Base-by-base conservation (phyloP, 1,140 invertebrate genomes). In the Harlomillsia oculata region DNA sequence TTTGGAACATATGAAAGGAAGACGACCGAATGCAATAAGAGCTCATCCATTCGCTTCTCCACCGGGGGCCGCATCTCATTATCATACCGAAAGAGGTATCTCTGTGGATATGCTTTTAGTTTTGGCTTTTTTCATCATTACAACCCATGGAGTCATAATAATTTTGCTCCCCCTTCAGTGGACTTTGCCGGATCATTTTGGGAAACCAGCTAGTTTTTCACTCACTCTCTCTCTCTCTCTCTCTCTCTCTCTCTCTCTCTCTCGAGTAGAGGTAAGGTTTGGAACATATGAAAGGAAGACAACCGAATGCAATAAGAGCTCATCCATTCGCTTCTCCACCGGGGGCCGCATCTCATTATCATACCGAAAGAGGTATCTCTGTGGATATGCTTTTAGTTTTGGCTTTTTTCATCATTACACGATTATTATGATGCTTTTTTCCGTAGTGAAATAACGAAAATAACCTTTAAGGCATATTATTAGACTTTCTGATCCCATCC, bases 341-440 rank as follows among this genome's bases (percentile, higher is more conserved):
- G 40, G 51, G 51, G 51, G 36, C 34, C 51, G 51, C 51, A 53
- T 53, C 51, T 53, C 51, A 53, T 53, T 53, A 41, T 53, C 16
- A 32, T 32, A 48, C 45, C n/a, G 18, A 21, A 29, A n/a, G n/a
- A n/a, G n/a, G n/a, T n/a, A n/a, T n/a, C n/a, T n/a, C n/a, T n/a
- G n/a, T n/a, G n/a, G n/a, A n/a, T n/a, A n/a, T n/a, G n/a, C n/a
- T n/a, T n/a, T n/a, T n/a, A n/a, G n/a, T n/a, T n/a, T n/a, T n/a
- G n/a, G n/a, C n/a, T n/a, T n/a, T n/a, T n/a, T n/a, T n/a, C n/a
- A n/a, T n/a, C n/a, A n/a, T n/a, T n/a, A n/a, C n/a, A n/a, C n/a
- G n/a, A n/a, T n/a, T n/a, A n/a, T n/a, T n/a, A n/a, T n/a, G n/a
- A n/a, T n/a, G n/a, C n/a, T n/a, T n/a, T n/a, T n/a, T n/a, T n/a